Base-by-base conservation (phyloP, 2,888 invertebrate genomes). In the Brachypalpus laphriformis region DNA sequence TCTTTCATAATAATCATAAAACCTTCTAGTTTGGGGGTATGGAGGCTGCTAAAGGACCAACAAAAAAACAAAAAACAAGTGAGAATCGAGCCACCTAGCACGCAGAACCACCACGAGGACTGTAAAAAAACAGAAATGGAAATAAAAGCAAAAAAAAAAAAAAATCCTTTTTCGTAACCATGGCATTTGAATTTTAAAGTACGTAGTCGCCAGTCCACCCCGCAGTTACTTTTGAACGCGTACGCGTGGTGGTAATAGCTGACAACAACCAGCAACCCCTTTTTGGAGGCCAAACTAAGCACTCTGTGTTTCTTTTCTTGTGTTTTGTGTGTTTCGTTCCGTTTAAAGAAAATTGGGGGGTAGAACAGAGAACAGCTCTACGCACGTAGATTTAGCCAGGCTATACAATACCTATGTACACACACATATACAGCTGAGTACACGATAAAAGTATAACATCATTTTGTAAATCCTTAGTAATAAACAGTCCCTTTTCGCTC, bases 401-500 rank as follows among this genome's bases (percentile, higher is more conserved):
- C 22, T 57, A 22, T 28, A 37, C 14, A n/a, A n/a, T 16, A 16
- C 40, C 51, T 68, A 56, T 16, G n/a, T 20, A 49, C 14, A 34
- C 5, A 14, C 37, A 9, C 34, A 20, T 57, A 47, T 57, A 66
- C 37, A 18, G 22, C n/a, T 37, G 49, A 65, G 70, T 75, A 76
- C 54, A 71, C 70, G 75, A 85, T 85, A 85, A 85, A 85, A 85
- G 85, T 71, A 66, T 75, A 85, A 81, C 75, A 85, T 66, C 81
- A 56, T 76, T 85, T 81, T 85, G 59, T 85, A 85, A 85, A 85
- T 85, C 85, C 75, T 65, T 45, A 70, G 85, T 85, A 85, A 85
- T 85, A 81, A 85, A 81, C 85, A 85, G 81, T 81, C 74, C 81
- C 66, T 81, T 82, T 75, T 81, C 85, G 80, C 75, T 70, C 80